Evolutionary conservation across 1,140 invertebrate species (phyloP), one percentile per base, ranked within the genome.

Genomic region (Drepana arcuata): DNA sequence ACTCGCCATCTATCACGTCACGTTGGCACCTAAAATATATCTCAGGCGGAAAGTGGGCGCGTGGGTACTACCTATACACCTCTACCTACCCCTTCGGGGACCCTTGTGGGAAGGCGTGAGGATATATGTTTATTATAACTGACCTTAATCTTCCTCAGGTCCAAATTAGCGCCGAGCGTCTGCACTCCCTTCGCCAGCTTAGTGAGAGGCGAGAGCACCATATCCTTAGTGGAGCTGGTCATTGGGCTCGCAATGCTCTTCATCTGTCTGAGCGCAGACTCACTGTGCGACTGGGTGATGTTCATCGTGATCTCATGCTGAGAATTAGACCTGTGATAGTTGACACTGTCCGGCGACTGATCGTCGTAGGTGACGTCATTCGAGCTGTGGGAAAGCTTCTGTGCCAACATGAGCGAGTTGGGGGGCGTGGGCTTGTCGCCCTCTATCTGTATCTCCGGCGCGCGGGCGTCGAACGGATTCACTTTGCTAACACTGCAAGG

Each of bases 161-260:
- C 93, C 40, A 93, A 86, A 83, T 95, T 95, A 1, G 92, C 88
- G 0, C 93, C 92, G 34, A 95, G 84, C 49, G 87, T 92, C 67
- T 95, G 93, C 41, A 95, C 88, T 0, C 93, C 92, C 72, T 92
- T 93, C 1, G 93, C 93, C 11, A 95, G 81, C 60, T 93, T 94
- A 0, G 91, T 90, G 6, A 95, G 86, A 0, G 92, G 92, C 1
- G 90, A 90, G 13, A 92, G 61, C n/a, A 92, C 88, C 56, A 88
- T 68, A 54, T 91, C 90, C 54, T 88, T 91, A 1, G 89, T 88
- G 9, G 87, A 87, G 18, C 74, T 84, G 1, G 88, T 84, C 1
- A 90, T 87, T 0, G 90, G 89, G 79, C 88, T 92, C 0, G 90
- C 86, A 0, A 91, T 83, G 14, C 80, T 83, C 45, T 88, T 90